A percentile compares a stretch with the other conserved stretches of the same genome.
Evolutionary conservation across 2,797 vertebrate genomes (phyloP).

Genomic region (Centropyge bicolor): DNA sequence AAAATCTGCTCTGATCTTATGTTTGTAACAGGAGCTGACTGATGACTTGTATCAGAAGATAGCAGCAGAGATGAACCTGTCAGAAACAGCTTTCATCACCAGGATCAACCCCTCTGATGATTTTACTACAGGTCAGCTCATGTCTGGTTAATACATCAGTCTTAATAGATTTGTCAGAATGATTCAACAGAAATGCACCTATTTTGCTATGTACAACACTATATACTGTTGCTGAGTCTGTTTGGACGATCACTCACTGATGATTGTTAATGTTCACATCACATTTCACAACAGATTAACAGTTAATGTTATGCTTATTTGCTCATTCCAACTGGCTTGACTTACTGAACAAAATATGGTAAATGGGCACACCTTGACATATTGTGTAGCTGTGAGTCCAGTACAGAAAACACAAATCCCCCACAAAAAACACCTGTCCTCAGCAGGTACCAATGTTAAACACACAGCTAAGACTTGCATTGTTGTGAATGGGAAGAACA

Average conservation of each 20-base stretch:
- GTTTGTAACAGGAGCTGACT: constrained; percentile 84
- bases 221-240: not conserved
- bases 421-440: constrained; percentile 32
- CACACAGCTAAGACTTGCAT: constrained; percentile 28
- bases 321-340: no score
- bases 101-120: constrained; percentile 82
- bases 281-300: no score
- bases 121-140: constrained; percentile 87
- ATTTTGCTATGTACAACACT: not conserved
- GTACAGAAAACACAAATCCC: no score
- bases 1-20: not conserved
- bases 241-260: no score
- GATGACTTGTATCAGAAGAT: constrained; percentile 91
- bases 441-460: constrained; percentile 47
- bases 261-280: no score
- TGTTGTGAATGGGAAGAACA: constrained; percentile 36
- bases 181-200: constrained; percentile 2
- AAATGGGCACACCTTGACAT: no score
- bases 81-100: constrained; percentile 93
- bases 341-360: no score
- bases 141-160: constrained; percentile 2
- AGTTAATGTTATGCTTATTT: no score
- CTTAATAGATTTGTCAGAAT: not conserved
- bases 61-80: constrained; percentile 92
- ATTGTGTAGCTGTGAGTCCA: no score